Conservation (phyloP, 2,888 invertebrate species). For the Craniophora ligustri region DNA sequence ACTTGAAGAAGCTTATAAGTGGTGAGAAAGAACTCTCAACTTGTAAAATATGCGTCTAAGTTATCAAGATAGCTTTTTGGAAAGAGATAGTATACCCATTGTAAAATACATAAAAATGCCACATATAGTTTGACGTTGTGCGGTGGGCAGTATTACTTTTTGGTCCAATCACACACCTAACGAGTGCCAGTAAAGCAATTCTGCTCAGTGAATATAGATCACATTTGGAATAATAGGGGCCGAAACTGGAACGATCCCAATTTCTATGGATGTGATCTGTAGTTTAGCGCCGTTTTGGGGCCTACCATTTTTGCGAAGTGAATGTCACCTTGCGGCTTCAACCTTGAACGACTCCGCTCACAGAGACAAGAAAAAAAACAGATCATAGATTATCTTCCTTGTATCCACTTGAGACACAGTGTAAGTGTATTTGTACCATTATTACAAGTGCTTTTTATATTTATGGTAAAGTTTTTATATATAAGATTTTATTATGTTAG, state of each 20-base stretch:
- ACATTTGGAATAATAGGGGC: conserved; percentile 45
- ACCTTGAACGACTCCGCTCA: conserved; percentile 1
- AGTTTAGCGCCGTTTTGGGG: conserved; percentile 25
- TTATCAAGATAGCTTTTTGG: background rate
- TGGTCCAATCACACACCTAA: conserved; percentile 41
- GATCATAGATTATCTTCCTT: background rate
- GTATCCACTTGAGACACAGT: background rate
- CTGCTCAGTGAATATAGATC: conserved; percentile 46
- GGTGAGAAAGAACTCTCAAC: conserved; percentile 1
- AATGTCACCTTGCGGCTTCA: conserved; percentile 11
- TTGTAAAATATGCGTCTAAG: conserved; percentile 2
- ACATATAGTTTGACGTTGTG: conserved; percentile 2
- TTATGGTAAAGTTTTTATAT: background rate
- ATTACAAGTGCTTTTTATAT: background rate
- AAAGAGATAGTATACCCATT: background rate
- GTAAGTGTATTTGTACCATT: background rate
- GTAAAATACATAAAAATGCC: conserved; percentile 2
- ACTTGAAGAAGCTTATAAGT: conserved; percentile 11
- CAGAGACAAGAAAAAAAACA: background rate
- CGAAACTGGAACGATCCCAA: conserved; percentile 47
- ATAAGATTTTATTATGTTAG: background rate
- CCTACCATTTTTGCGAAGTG: conserved; percentile 13
- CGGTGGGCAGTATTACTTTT: conserved; percentile 27
- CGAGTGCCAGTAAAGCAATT: conserved; percentile 42
- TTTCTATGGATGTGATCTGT: conserved; percentile 34